Conservation (phyloP, 2,113 vertebrate species). For the Gobio gobio region DNA sequence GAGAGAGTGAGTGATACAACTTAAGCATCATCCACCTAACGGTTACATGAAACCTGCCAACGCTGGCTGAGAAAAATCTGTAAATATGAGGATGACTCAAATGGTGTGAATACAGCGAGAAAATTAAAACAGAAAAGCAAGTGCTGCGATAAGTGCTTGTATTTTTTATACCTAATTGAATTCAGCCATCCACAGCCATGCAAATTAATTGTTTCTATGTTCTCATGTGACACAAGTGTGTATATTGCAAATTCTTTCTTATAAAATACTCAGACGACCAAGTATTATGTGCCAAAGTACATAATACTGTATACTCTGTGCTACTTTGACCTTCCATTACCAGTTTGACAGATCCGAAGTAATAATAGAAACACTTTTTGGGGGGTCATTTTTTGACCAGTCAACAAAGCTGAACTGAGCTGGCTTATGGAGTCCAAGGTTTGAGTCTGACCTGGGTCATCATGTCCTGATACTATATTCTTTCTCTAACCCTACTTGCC, state of each 20-base stretch:
- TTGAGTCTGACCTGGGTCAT: no score
- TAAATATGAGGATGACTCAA: slow-evolving; percentile 20
- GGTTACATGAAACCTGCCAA: background rate
- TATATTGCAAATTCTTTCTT: background rate
- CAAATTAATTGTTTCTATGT: background rate
- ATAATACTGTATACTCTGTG: background rate
- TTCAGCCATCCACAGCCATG: background rate
- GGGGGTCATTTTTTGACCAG: background rate
- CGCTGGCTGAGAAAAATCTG: background rate
- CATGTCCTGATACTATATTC: no score
- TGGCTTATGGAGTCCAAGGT: background rate
- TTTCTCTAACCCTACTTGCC: no score
- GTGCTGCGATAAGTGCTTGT: background rate
- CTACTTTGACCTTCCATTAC: background rate
- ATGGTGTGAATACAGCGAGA: slow-evolving; percentile 22
- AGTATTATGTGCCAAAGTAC: background rate
- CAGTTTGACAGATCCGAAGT: background rate
- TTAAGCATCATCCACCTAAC: slow-evolving; percentile 33
- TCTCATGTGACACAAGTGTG: background rate
- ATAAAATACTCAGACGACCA: background rate
- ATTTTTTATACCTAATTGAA: slow-evolving; percentile 7
- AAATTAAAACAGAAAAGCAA: slow-evolving; percentile 25
- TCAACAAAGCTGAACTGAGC: background rate
- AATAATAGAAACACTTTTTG: background rate
- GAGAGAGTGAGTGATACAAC: slow-evolving; percentile 16